Evolutionary conservation across 2,113 vertebrate genomes (phyloP).

Genomic region (Mesitornis unicolor): DNA sequence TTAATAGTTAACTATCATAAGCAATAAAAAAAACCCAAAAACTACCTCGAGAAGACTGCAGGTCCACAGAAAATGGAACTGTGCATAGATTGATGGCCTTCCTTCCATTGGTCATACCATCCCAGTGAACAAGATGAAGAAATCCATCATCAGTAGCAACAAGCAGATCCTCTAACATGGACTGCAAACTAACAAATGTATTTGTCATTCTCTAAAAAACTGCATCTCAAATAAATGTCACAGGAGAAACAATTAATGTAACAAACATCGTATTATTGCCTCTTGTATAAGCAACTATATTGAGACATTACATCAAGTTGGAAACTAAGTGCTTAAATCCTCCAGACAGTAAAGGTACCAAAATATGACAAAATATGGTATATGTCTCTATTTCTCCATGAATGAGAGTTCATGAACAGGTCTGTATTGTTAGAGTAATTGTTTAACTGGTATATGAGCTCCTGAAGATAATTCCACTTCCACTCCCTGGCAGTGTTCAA

Average conservation of each 20-base stretch:
- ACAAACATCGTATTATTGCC: background rate
- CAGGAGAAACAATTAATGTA: background rate
- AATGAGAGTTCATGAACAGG: background rate
- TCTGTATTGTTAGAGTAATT: background rate
- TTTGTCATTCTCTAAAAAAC: background rate
- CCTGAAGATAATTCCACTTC: background rate
- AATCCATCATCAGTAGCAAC: slow-evolving; percentile 92
- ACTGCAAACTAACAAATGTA: slow-evolving; percentile 82
- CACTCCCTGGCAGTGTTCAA: no score
- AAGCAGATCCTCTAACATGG: slow-evolving; percentile 89
- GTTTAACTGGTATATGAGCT: background rate
- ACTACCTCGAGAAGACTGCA: slow-evolving; percentile 92
- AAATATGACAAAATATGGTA: background rate
- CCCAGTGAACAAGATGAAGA: slow-evolving; percentile 96
- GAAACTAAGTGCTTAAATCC: background rate
- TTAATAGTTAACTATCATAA: background rate
- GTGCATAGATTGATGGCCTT: slow-evolving; percentile 92
- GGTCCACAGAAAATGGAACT: slow-evolving; percentile 93
- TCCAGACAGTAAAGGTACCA: background rate
- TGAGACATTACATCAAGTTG: background rate
- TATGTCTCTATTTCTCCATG: background rate
- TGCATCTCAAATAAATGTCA: background rate
- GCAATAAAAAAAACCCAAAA: background rate
- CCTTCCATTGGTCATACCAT: slow-evolving; percentile 91
- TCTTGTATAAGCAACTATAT: background rate